phyloP scores from a whole-genome alignment of 2,113 vertebrate species.

The Danionella cerebrum region DNA sequence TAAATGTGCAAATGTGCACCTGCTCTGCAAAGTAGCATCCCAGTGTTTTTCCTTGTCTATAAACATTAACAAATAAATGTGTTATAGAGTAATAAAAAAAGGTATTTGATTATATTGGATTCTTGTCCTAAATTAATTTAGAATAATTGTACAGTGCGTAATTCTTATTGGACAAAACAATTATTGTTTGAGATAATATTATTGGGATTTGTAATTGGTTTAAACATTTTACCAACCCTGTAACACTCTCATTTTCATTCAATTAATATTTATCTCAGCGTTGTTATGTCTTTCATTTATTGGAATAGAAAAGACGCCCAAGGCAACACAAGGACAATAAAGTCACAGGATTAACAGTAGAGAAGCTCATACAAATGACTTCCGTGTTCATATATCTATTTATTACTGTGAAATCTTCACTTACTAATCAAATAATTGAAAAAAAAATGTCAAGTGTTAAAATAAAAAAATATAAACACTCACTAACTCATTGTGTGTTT shows the following conservation, averaged over 20 bases:
- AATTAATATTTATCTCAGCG: neutral
- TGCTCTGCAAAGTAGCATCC: no score
- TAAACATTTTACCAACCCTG: conserved; percentile 6
- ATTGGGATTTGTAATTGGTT: conserved; percentile 19
- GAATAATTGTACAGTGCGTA: conserved; percentile 5
- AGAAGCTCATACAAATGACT: no score
- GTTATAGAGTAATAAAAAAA: no score
- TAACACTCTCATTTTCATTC: conserved; percentile 6
- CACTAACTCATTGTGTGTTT: no score
- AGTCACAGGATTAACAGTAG: neutral
- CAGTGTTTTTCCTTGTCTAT: conserved; percentile 13
- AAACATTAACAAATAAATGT: neutral
- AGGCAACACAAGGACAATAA: neutral
- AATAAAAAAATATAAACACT: no score
- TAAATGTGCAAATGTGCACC: no score
- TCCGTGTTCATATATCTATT: neutral
- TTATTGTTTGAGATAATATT: conserved; percentile 21
- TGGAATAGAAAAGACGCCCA: neutral
- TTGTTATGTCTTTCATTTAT: neutral
- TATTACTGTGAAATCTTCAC: neutral
- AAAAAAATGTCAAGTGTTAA: no score
- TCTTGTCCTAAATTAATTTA: conserved; percentile 10
- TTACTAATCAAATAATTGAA: neutral
- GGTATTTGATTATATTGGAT: no score
- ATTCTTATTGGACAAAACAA: conserved; percentile 1